Evolutionary conservation across 2,113 vertebrate genomes (phyloP), one percentile per base, ranked within the genome.

Genomic region (Anser brachyrhynchus): DNA sequence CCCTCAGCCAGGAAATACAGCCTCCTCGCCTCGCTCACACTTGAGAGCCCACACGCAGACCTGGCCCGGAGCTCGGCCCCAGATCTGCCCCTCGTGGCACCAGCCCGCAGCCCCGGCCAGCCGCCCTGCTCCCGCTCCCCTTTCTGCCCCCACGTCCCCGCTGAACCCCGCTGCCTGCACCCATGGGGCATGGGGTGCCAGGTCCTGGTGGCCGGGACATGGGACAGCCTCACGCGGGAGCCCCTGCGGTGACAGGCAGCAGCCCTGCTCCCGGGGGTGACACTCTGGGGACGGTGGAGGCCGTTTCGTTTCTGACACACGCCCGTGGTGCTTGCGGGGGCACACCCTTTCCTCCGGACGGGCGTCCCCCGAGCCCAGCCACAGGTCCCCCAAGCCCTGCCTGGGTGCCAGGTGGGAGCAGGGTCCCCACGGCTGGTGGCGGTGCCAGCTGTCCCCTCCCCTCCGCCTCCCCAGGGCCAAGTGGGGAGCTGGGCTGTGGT

Each of bases 121-220:
- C 12, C 10, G 9, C 29, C 58, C 75, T 29, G 1, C 10, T 61
- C 82, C 76, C 16, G 6, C 28, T 66, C 70, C 54, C 23, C 55
- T 6, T 33, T 13, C 61, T 52, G 28, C 25, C 58, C 44, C 2
- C 0, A 1, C 1, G 2, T 1, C 25, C 28, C 1, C 0, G 5
- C 28, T 58, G 19, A 11, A 33, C 31, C 57, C 31, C 12, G 11
- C 55, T 33, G 31, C 31, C 29, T 6, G 10, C 55, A 58, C 29
- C 57, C 33, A 9, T 4, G 20, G 58, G 33, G 58, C 8, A 5
- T 19, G 8, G 31, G 57, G 19, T 31, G 33, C 20, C 52, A 28
- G 7, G 51, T 13, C 51, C 12, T 26, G 51, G 51, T 52, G 51
- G 51, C 51, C 4, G 23, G 23, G 23, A 52, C 23, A 7, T 25